A percentile compares a stretch with the other conserved stretches of the same genome.
phyloP scores from a whole-genome alignment of 2,113 vertebrate genomes.

The Prinia subflava region DNA sequence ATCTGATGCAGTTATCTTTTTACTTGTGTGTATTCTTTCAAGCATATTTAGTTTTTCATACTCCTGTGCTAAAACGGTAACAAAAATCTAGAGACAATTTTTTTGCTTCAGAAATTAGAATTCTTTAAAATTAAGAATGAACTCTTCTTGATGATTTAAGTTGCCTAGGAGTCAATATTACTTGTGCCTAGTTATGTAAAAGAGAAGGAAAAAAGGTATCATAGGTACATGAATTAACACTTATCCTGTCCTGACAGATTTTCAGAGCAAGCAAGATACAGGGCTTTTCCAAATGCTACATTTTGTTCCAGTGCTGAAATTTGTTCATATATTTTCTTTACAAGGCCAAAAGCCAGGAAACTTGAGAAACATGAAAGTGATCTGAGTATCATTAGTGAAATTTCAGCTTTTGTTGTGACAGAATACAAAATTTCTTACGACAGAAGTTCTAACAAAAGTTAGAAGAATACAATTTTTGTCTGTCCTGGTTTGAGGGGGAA shows the following conservation, averaged over 20 bases:
- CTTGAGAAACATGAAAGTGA: constrained; percentile 6
- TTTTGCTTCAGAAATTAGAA: not conserved
- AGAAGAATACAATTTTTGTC: not conserved
- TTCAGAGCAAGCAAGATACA: constrained; percentile 2
- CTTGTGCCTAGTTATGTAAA: constrained; percentile 17
- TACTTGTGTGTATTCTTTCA: not conserved
- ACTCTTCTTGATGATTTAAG: not conserved
- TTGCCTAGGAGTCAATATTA: not conserved
- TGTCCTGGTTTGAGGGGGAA: no score
- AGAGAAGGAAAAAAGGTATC: not conserved
- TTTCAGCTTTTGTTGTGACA: not conserved
- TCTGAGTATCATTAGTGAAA: not conserved
- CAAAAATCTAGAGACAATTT: not conserved
- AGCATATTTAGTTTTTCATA: not conserved
- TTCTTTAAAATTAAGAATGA: not conserved
- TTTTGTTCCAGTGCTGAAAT: not conserved
- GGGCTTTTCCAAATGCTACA: not conserved
- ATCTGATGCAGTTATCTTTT: not conserved
- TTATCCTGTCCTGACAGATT: constrained; percentile 29
- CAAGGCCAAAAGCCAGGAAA: not conserved
- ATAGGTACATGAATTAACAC: not conserved
- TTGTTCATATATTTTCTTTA: not conserved
- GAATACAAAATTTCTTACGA: not conserved
- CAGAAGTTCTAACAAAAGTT: not conserved
- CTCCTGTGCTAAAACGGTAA: not conserved